Percentiles rank a stretch among this genome's conserved stretches.
Evolutionary conservation across 2,888 invertebrate genomes (phyloP).

Genomic region (Nymphalis polychloros): DNA sequence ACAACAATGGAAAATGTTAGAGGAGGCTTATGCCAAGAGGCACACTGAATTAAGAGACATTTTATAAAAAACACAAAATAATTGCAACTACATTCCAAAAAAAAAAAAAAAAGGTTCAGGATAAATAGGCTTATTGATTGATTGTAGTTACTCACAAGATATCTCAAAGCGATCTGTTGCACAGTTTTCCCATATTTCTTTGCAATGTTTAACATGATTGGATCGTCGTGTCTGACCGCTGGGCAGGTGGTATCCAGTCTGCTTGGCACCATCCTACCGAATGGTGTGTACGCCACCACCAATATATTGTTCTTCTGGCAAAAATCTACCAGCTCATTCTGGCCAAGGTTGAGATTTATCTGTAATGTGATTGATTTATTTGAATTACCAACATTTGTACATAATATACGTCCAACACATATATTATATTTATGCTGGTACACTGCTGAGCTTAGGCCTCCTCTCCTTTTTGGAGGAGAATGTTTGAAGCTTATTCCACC

Average conservation of each 20-base stretch:
- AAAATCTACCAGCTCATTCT: conserved; percentile 83
- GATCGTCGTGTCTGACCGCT: conserved; percentile 79
- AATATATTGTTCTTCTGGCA: conserved; percentile 82
- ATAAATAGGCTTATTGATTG: too few species aligned
- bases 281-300: conserved; percentile 85
- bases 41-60: too few species aligned
- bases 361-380: conserved; percentile 39
- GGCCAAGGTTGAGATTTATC: conserved; percentile 84
- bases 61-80: too few species aligned
- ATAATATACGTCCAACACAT: background rate
- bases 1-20: too few species aligned
- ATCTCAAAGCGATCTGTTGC: conserved; percentile 83
- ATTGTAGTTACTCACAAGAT: conserved; percentile 82
- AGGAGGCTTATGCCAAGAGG: too few species aligned
- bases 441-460: too few species aligned
- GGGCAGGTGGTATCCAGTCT: conserved; percentile 66
- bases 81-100: too few species aligned
- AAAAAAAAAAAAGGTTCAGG: too few species aligned
- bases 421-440: too few species aligned
- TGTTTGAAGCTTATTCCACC: too few species aligned
- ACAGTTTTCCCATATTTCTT: conserved; percentile 84
- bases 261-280: conserved; percentile 82
- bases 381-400: background rate
- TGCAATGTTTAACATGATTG: conserved; percentile 79
- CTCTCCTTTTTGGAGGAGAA: too few species aligned